These are phyloP conservation scores for Drosophila funebris DNA, from an alignment of 1,140 invertebrate genomes.

Conservation along the genomic window DNA sequence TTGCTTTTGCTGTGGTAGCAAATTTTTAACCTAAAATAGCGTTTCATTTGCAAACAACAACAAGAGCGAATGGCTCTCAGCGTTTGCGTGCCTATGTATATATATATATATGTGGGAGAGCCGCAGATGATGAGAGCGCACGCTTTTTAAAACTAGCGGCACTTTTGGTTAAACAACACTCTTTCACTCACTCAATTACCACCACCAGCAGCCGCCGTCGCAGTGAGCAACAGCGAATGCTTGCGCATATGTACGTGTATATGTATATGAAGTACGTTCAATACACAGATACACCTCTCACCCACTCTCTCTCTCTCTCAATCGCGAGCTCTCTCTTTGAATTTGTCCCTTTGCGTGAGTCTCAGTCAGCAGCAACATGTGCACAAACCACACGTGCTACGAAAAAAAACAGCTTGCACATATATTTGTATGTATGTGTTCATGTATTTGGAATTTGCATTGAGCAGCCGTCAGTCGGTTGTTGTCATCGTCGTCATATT, in stretches of 20 bases:
- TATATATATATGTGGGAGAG: constrained; percentile 33
- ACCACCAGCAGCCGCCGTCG: background rate
- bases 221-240: constrained; percentile 41
- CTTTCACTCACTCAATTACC: constrained; percentile 34
- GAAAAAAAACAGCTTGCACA: constrained; percentile 60
- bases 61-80: constrained; percentile 17
- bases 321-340: constrained; percentile 6
- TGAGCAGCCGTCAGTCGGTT: constrained; percentile 53
- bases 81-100: background rate
- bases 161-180: constrained; percentile 73
- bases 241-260: constrained; percentile 23
- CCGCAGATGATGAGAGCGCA: constrained; percentile 45
- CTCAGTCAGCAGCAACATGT: constrained; percentile 72
- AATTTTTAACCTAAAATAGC: constrained; percentile 78
- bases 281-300: constrained; percentile 11
- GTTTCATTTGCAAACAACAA: constrained; percentile 46
- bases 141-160: constrained; percentile 62
- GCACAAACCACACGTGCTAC: constrained; percentile 83
- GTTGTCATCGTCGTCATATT: constrained; percentile 56
- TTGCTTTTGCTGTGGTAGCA: constrained; percentile 52
- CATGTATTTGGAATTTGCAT: constrained; percentile 69
- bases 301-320: constrained; percentile 30
- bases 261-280: constrained; percentile 11
- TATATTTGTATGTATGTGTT: constrained; percentile 1
- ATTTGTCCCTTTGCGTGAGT: constrained; percentile 28